These are phyloP conservation scores for Orius laevigatus DNA, from an alignment of 1,140 invertebrate species.

Conservation along the genomic window DNA sequence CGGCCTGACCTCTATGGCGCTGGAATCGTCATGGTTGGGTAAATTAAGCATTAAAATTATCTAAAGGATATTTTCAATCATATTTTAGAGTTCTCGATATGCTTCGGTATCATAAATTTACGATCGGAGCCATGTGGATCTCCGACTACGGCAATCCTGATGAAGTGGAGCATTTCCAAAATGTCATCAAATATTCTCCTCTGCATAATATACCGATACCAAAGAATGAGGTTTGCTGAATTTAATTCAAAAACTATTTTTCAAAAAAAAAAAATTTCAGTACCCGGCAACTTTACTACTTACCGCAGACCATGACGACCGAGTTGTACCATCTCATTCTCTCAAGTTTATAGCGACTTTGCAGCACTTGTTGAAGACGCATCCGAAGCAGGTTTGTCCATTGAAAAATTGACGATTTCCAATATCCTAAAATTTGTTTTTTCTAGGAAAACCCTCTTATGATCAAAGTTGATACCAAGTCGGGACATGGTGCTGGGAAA, in stretches of 20 bases:
- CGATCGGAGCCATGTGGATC: slow-evolving; percentile 91
- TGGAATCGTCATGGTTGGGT: slow-evolving; percentile 83
- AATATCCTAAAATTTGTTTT: slow-evolving; percentile 3
- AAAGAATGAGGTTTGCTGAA: slow-evolving; percentile 24
- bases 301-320: slow-evolving; percentile 96
- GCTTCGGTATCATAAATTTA: slow-evolving; percentile 95
- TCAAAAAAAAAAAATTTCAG: slow-evolving; percentile 36
- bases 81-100: slow-evolving; percentile 80
- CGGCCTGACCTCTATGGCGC: slow-evolving; percentile 87
- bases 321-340: slow-evolving; percentile 89
- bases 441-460: slow-evolving; percentile 74
- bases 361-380: slow-evolving; percentile 53
- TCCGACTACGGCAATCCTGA: slow-evolving; percentile 91
- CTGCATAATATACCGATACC: slow-evolving; percentile 79
- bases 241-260: too few species aligned
- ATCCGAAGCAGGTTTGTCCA: slow-evolving; percentile 34
- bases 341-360: slow-evolving; percentile 87
- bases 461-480: slow-evolving; percentile 81
- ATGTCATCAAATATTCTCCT: slow-evolving; percentile 83
- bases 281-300: slow-evolving; percentile 83
- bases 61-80: neutral
- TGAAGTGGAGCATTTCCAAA: slow-evolving; percentile 72
- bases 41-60: slow-evolving; percentile 25
- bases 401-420: neutral
- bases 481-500: slow-evolving; percentile 91